Evolutionary conservation across 2,888 invertebrate species (phyloP), one percentile per base, ranked within the genome.

Genomic region (Drosophila greeni): DNA sequence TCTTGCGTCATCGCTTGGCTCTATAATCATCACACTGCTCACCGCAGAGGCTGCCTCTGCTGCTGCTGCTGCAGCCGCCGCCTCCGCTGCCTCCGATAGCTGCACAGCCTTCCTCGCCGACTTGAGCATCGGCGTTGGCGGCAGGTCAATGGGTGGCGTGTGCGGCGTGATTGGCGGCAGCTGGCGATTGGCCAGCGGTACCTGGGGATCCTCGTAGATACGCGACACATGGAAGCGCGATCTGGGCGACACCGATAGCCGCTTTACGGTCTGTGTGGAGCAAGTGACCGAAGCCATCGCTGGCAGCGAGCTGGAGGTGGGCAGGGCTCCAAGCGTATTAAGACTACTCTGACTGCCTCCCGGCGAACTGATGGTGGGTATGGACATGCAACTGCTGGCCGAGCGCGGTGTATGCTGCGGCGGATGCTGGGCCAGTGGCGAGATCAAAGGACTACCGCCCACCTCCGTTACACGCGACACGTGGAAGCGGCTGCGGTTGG

Each of bases 401-500:
- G 84, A 60, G 14, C 74, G 77, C 18, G 78, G 72, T 14, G 66
- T 47, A 18, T 60, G 59, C 29, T 43, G 59, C 2, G 74, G 65
- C 29, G 82, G 72, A 71, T 75, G 84, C 61, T 77, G 76, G 42
- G 83, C 84, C 64, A 84, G 70, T 45, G 87, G 88, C 45, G 87
- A 87, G 42, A 85, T 86, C 26, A 86, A 57, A 18, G 87, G 86
- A 66, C 85, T 86, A 55, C 85, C 85, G 55, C 47, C 45, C 23
- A 81, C 83, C 79, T 89, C 89, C 24, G 70, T 54, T 7, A 89
- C 89, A 26, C 88, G 87, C 66, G 87, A 88, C 42, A 89, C 89
- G 70, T 89, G 88, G 81, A 89, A 89, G 53, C 89, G 87, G 73
- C 86, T 89, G 52, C 93, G 93, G 71, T 92, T 90, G 29, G 94